A percentile compares a stretch with the other conserved stretches of the same genome.
Evolutionary conservation across 1,140 invertebrate genomes (phyloP).

Genomic region (Nasonia vitripennis): DNA sequence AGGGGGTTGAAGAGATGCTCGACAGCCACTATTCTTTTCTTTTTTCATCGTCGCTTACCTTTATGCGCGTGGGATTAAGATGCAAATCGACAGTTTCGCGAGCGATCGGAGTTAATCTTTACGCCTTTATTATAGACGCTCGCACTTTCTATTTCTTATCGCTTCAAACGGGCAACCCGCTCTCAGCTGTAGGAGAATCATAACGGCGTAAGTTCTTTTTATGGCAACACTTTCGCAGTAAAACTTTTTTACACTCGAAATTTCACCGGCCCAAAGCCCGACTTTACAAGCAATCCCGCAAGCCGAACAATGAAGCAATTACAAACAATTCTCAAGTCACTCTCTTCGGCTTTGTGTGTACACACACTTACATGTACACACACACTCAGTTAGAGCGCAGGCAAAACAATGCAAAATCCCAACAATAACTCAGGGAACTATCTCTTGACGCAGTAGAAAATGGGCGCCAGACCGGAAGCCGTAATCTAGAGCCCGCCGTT

Average conservation of each 20-base stretch:
- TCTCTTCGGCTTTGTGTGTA: neutral
- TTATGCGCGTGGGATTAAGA: neutral
- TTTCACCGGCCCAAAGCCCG: too few species aligned
- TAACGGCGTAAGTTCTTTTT: too few species aligned
- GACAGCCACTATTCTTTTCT: neutral
- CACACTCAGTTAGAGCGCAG: too few species aligned
- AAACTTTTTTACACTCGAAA: neutral
- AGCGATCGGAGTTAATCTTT: neutral
- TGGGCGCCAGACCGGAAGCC: neutral
- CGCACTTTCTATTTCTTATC: too few species aligned
- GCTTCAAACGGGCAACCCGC: too few species aligned
- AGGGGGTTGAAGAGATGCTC: neutral
- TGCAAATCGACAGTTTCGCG: too few species aligned
- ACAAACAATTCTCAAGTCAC: constrained; percentile 9
- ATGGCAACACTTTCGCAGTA: neutral
- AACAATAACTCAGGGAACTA: neutral
- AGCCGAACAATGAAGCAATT: constrained; percentile 5
- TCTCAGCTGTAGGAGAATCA: too few species aligned
- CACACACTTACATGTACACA: too few species aligned
- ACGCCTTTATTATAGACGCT: neutral
- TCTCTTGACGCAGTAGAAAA: neutral
- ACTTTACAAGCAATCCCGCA: neutral
- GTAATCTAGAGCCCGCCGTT: neutral
- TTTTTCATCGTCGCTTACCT: neutral
- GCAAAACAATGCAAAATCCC: constrained; percentile 5